A percentile compares a stretch with the other conserved stretches of the same genome.
These are phyloP conservation scores for Strix uralensis DNA, from an alignment of 2,113 vertebrate species.

Conservation along the genomic window DNA sequence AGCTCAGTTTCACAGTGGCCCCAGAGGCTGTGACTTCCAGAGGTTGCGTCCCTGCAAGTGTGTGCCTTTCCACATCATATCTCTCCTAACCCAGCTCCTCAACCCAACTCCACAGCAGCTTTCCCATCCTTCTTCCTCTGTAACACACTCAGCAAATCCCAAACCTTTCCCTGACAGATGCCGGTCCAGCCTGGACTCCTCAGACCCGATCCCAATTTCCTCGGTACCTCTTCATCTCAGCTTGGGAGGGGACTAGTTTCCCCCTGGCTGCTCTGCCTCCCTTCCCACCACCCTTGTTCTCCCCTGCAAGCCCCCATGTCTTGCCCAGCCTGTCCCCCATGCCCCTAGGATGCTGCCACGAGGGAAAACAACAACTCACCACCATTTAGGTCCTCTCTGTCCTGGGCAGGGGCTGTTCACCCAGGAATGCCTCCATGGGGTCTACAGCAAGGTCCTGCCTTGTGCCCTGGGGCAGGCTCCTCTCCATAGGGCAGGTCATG, in stretches of 20 bases:
- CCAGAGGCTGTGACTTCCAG: neutral
- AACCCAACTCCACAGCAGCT: neutral
- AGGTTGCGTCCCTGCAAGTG: neutral
- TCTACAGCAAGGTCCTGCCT: neutral
- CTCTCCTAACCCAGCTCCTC: neutral
- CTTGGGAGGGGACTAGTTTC: neutral
- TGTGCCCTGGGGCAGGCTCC: neutral
- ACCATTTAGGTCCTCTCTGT: neutral
- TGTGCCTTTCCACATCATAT: neutral
- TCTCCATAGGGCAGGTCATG: neutral
- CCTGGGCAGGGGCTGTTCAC: neutral
- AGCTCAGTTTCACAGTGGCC: neutral
- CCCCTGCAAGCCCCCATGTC: neutral
- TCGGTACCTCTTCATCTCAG: neutral
- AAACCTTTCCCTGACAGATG: neutral
- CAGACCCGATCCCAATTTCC: neutral
- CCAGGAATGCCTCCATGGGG: neutral
- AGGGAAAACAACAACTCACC: neutral
- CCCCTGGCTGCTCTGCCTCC: neutral
- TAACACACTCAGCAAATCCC: neutral
- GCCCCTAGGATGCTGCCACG: neutral
- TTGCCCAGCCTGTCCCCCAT: neutral
- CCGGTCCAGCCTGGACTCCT: neutral
- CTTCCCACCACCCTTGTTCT: neutral
- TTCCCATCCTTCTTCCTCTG: neutral